These are phyloP conservation scores for Lacerta bilineata DNA, from an alignment of 2,797 vertebrate species.

Conservation along the genomic window DNA sequence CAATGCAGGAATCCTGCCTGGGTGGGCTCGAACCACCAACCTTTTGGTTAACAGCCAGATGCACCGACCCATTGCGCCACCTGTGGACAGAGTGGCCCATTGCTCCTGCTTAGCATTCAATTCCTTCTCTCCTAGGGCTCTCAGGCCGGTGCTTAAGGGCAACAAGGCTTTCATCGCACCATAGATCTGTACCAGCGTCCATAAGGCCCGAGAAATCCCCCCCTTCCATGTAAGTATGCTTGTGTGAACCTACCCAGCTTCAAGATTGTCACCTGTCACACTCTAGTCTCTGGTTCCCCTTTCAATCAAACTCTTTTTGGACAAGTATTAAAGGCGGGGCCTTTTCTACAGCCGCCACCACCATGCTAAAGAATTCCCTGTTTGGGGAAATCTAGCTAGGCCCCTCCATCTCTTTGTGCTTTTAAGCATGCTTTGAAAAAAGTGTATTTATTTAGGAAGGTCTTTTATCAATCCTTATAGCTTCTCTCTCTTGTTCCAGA, in stretches of 20 bases:
- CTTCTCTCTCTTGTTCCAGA: no score
- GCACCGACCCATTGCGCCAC: no score
- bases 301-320: not conserved
- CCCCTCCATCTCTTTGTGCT: not conserved
- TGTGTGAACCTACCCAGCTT: not conserved
- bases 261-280: not conserved
- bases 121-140: no score
- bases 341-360: not conserved
- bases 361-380: not conserved
- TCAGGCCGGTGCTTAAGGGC: no score
- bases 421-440: not conserved
- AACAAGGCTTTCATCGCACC: not conserved
- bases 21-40: no score
- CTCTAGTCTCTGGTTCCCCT: not conserved
- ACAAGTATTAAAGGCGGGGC: not conserved
- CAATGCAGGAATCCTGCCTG: no score
- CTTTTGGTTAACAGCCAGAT: no score
- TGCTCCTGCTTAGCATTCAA: no score
- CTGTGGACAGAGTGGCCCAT: no score
- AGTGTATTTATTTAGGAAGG: not conserved
- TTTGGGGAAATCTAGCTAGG: not conserved
- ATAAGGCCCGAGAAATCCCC: constrained; percentile 1
- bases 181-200: not conserved
- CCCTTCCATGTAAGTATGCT: not conserved
- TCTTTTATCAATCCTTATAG: no score